Evolutionary conservation across 2,797 vertebrate genomes (phyloP), one percentile per base, ranked within the genome.

Genomic region (Peromyscus nudipes): DNA sequence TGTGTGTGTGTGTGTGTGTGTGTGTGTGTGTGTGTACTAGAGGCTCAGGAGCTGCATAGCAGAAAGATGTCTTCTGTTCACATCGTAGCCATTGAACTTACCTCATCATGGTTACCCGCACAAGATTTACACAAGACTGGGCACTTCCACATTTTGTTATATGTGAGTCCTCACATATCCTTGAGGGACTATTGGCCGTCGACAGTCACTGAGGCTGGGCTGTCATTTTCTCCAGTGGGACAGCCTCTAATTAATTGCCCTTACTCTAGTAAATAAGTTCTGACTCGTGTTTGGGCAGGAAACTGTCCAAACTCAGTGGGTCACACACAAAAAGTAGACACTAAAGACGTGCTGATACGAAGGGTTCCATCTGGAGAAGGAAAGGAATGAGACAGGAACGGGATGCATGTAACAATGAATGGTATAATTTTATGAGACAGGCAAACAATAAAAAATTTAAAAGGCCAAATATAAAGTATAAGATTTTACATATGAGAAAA

Each of bases 401-500:
- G 43, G 11, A 25, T 10, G 6, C 19, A n/a, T 8, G 8, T 11
- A n/a, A 25, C 21, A n/a, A 49, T 69, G 84, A 27, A 16, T 69
- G 34, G 6, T 25, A 10, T 55, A 29, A 37, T 52, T 69, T 14
- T 69, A 37, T 55, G 46, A n/a, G 46, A 69, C 7, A 5, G 29
- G 31, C 65, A 69, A 52, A 17, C 11, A 85, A n/a, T 52, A 52
- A 86, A 64, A 43, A 21, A 12, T 34, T 92, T 83, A 31, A 64
- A 84, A 62, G 37, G 27, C 81, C 29, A 64, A 46, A 64, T 97
- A 84, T 64, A 93, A 91, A 92, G 13, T 76, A 83, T 19, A 5
- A 85, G 88, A 17, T 83, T 93, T 76, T 49, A 76, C 80, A 65
- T 69, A 84, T 83, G 19, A 79, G 60, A 83, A 90, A 62, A 96